Base-by-base conservation (phyloP, 1,140 invertebrate species). In the Delia radicum region DNA sequence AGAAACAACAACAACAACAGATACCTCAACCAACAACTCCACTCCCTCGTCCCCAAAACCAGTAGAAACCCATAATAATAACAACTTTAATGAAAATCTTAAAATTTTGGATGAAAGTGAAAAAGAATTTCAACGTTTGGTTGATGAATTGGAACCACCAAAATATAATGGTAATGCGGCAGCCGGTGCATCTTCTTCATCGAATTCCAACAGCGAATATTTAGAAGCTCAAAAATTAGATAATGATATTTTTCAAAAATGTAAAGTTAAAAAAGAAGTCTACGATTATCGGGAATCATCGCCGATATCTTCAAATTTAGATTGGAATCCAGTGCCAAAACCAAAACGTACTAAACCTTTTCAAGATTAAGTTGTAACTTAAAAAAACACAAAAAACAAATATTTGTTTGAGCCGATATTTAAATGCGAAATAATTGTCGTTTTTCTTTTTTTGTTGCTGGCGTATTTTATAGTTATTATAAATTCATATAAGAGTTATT, bases 271-370 rank as follows among this genome's bases (percentile, higher is more conserved):
- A 74, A 85, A 85, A 61, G 75, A 78, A 6, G 77, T 81, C 3
- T 81, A 79, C 12, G 75, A 81, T 27, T 80, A 78, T 31, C 77
- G 84, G 67, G 84, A 85, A 75, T 80, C 81, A 3, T 85, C 84
- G 4, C 84, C 84, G 21, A 85, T 84, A 33, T 61, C 82, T 15
- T 85, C 81, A 15, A 86, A 85, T 78, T 78, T 86, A 26, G 85
- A 86, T 80, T 86, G 85, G 85, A 86, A 86, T 79, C 85, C 85
- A 18, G 67, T 86, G 10, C 85, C 85, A 24, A 86, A 86, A 29
- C 85, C 85, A 62, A 85, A 82, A 74, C 78, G 84, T 74, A 81
- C 76, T 37, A 83, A 80, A 69, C 65, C 65, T 7, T n/a, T n/a
- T n/a, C 48, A 55, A 18, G 48, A 55, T 18, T 55, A 21, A 55